These are phyloP conservation scores for Aphidius gifuensis DNA, from an alignment of 1,140 invertebrate genomes.

Conservation along the genomic window DNA sequence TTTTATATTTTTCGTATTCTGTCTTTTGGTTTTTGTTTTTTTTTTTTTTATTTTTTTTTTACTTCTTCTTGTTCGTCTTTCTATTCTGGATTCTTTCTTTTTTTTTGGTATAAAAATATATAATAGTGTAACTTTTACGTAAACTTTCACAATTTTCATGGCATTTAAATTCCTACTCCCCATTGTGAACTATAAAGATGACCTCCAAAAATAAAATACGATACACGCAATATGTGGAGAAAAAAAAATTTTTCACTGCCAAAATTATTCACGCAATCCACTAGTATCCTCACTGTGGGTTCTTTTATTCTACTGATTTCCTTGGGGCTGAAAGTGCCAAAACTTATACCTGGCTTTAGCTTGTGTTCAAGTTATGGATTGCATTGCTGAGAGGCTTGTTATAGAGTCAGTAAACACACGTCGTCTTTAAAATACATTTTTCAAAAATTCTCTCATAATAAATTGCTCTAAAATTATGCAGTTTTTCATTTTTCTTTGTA, in stretches of 20 bases:
- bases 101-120: neutral
- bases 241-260: too few species aligned
- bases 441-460: too few species aligned
- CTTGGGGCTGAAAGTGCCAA: neutral
- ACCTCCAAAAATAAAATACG: too few species aligned
- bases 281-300: too few species aligned
- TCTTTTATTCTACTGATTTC: constrained; percentile 1
- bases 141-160: constrained; percentile 40
- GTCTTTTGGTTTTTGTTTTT: constrained; percentile 15
- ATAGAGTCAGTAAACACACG: too few species aligned
- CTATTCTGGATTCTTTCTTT: constrained; percentile 4
- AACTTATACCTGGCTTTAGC: neutral
- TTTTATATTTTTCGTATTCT: constrained; percentile 3
- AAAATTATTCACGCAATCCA: too few species aligned
- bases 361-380: neutral
- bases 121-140: constrained; percentile 33
- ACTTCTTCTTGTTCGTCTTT: constrained; percentile 17
- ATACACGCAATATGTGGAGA: too few species aligned
- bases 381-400: too few species aligned
- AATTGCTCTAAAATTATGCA: too few species aligned
- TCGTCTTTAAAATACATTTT: too few species aligned
- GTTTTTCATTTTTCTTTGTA: too few species aligned
- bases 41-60: constrained; percentile 11
- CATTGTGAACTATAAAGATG: neutral
- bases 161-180: constrained; percentile 28